Conservation (phyloP, 1,140 invertebrate genomes). For the Platorchestia sp. region DNA sequence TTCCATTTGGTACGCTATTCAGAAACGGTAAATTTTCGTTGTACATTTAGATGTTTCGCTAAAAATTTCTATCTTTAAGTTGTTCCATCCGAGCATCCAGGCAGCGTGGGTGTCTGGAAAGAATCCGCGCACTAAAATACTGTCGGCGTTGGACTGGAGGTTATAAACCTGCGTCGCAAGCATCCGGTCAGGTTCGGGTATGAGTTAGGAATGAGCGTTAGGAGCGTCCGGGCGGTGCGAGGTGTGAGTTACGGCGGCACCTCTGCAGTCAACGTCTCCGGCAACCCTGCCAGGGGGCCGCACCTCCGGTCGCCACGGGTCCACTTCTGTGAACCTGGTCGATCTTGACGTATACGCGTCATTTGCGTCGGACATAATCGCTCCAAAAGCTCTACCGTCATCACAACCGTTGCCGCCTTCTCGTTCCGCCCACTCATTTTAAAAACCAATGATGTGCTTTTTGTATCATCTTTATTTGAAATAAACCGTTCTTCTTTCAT, state of each 20-base stretch:
- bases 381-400: not conserved
- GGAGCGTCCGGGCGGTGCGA: not conserved
- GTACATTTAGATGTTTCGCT: not conserved
- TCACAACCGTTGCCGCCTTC: too few relatives aligned
- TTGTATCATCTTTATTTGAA: too few relatives aligned
- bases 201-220: not conserved
- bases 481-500: too few relatives aligned
- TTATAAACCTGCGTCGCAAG: not conserved
- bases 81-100: too few relatives aligned
- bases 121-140: too few relatives aligned
- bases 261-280: not conserved
- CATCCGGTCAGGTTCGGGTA: not conserved
- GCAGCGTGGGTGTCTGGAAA: too few relatives aligned
- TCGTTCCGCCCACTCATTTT: too few relatives aligned
- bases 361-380: not conserved
- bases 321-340: not conserved
- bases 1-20: not conserved
- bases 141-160: too few relatives aligned
- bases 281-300: not conserved
- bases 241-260: not conserved
- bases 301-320: not conserved
- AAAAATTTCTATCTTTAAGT: not conserved
- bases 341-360: not conserved
- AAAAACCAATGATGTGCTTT: too few relatives aligned
- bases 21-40: not conserved